Percentiles rank a stretch among this genome's conserved stretches.
Evolutionary conservation across 2,113 vertebrate species (phyloP).

Genomic region (Psilopogon haemacephalus): DNA sequence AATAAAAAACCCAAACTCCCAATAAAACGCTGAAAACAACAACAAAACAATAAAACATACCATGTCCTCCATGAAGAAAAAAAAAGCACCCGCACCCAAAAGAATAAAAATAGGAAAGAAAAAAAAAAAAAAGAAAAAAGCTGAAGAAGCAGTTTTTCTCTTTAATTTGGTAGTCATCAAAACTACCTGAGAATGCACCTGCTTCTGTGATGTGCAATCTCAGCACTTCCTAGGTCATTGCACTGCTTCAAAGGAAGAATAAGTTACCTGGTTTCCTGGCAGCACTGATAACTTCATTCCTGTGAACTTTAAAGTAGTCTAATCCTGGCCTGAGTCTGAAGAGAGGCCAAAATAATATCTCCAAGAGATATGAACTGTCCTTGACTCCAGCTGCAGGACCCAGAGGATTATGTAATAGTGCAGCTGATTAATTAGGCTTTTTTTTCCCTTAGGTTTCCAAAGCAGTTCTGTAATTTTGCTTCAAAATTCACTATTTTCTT

Average conservation of each 20-base stretch:
- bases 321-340: background rate
- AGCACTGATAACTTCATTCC: background rate
- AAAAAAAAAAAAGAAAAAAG: background rate
- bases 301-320: background rate
- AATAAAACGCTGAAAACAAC: no score
- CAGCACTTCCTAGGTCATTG: background rate
- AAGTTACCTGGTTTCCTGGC: background rate
- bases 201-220: background rate
- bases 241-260: background rate
- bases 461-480: background rate
- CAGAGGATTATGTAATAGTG: background rate
- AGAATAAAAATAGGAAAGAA: rapidly evolving
- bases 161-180: background rate
- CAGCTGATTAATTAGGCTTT: background rate
- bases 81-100: rapidly evolving
- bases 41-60: no score
- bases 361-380: background rate
- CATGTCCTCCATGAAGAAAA: no score
- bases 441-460: background rate
- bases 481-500: background rate
- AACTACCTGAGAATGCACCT: background rate
- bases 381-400: background rate
- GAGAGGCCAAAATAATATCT: background rate
- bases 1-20: no score
- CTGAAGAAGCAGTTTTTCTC: background rate